Evolutionary conservation across 2,797 vertebrate species (phyloP).

Genomic region (Typhlichthys subterraneus): DNA sequence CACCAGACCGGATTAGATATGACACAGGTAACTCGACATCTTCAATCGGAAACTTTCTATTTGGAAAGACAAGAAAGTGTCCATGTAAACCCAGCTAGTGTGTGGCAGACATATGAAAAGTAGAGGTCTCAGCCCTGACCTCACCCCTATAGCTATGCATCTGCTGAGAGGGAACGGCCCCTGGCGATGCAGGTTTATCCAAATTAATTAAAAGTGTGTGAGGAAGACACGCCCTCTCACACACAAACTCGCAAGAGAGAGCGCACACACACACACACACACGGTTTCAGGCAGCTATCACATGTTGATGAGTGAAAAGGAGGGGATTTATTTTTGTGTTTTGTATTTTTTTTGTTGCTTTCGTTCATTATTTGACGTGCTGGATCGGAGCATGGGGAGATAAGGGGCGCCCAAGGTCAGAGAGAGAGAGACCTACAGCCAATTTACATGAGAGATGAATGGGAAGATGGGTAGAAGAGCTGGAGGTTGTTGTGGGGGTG

Average conservation of each 20-base stretch:
- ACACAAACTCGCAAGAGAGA: conserved; percentile 1
- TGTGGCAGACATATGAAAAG: too few relatives aligned
- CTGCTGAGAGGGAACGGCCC: conserved; percentile 29
- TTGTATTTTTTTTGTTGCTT: conserved; percentile 30
- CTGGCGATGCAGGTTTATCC: conserved; percentile 38
- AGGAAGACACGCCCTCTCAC: conserved; percentile 38
- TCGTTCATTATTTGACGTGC: conserved; percentile 61
- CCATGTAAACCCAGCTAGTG: too few relatives aligned
- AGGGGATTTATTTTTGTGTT: conserved; percentile 51
- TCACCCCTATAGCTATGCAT: conserved; percentile 45
- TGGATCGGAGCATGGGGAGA: conserved; percentile 86
- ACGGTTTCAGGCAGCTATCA: conserved; percentile 53
- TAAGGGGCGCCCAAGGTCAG: conserved; percentile 94
- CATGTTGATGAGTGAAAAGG: conserved; percentile 59
- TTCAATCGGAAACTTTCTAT: too few relatives aligned
- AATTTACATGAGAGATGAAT: conserved; percentile 79
- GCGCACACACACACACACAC: conserved; percentile 18
- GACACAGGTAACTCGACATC: too few relatives aligned
- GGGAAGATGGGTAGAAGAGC: conserved; percentile 60
- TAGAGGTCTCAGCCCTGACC: conserved; percentile 14
- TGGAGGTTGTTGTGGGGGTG: conserved; percentile 39
- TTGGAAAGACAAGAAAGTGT: too few relatives aligned
- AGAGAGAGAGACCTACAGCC: conserved; percentile 76
- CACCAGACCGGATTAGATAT: too few relatives aligned
- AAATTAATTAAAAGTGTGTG: conserved; percentile 66